Percentiles rank a stretch among this genome's conserved stretches.
phyloP scores from a whole-genome alignment of 2,888 invertebrate genomes.

The Apantesis nais region DNA sequence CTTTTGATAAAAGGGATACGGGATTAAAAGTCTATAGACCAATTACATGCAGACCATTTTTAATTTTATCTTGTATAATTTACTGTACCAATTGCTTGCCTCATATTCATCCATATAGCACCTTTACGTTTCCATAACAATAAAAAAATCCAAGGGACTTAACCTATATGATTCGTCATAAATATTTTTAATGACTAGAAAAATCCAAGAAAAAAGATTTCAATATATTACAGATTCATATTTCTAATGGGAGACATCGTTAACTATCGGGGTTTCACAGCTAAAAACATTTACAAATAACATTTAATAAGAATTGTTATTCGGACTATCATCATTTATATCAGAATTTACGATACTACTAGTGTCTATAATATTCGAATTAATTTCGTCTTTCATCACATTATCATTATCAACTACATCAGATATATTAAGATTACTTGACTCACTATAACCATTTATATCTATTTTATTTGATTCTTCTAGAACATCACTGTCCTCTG shows the following conservation, averaged over 20 bases:
- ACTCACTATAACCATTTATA: slow-evolving; percentile 58
- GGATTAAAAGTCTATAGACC: background rate
- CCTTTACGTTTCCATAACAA: slow-evolving; percentile 30
- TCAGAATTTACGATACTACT: slow-evolving; percentile 60
- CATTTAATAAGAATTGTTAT: slow-evolving; percentile 76
- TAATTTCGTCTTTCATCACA: slow-evolving; percentile 72
- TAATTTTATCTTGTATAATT: background rate
- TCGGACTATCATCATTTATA: slow-evolving; percentile 75
- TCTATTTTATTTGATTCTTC: slow-evolving; percentile 62
- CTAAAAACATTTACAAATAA: slow-evolving; percentile 54
- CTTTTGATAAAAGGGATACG: background rate
- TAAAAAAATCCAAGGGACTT: slow-evolving; percentile 29
- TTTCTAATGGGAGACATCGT: slow-evolving; percentile 60
- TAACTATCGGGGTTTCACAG: slow-evolving; percentile 63
- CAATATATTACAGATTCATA: slow-evolving; percentile 41
- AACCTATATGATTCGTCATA: slow-evolving; percentile 43
- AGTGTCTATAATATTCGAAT: slow-evolving; percentile 73
- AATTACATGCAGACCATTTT: background rate
- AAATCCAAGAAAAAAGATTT: slow-evolving; percentile 44
- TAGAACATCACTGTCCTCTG: slow-evolving; percentile 55
- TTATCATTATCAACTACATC: slow-evolving; percentile 56
- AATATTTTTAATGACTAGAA: slow-evolving; percentile 42
- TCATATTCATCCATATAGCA: slow-evolving; percentile 40
- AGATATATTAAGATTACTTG: slow-evolving; percentile 59
- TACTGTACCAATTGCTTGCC: slow-evolving; percentile 12